A percentile compares a stretch with the other conserved stretches of the same genome.
Conservation (phyloP, 2,113 vertebrate genomes). For the Blennius ocellaris region DNA sequence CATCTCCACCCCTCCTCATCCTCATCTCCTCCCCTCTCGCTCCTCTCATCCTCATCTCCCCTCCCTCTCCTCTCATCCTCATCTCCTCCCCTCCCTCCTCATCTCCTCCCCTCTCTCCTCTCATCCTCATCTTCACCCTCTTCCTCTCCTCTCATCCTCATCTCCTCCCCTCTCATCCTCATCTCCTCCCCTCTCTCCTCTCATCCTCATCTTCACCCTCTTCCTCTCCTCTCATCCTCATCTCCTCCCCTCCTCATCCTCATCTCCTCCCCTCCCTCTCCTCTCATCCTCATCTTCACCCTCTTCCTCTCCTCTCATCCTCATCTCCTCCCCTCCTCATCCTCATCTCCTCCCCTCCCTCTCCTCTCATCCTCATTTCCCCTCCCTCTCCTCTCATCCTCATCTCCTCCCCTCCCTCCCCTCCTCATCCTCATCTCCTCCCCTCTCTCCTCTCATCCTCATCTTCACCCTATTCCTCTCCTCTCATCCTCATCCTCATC, state of each 20-base stretch:
- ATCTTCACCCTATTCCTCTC: too few relatives aligned
- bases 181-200: too few relatives aligned
- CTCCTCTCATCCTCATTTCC: constrained; percentile 13
- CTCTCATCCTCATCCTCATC: constrained; percentile 20
- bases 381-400: constrained; percentile 18
- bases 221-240: background rate
- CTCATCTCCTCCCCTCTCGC: too few relatives aligned
- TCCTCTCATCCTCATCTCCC: constrained; percentile 16
- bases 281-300: constrained; percentile 7
- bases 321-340: constrained; percentile 27
- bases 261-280: too few relatives aligned
- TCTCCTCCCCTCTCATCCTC: too few relatives aligned
- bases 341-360: too few relatives aligned
- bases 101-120: too few relatives aligned
- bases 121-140: constrained; percentile 7
- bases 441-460: constrained; percentile 1
- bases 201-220: constrained; percentile 7
- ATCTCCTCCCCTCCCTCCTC: too few relatives aligned
- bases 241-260: constrained; percentile 31
- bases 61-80: constrained; percentile 15
- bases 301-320: background rate
- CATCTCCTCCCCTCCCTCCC: constrained; percentile 17
- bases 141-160: background rate
- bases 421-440: constrained; percentile 25
- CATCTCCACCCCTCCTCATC: constrained; percentile 43